Percentiles rank a stretch among this genome's conserved stretches.
Conservation (phyloP, 2,888 invertebrate genomes). For the Drosophila austrosaltans region DNA sequence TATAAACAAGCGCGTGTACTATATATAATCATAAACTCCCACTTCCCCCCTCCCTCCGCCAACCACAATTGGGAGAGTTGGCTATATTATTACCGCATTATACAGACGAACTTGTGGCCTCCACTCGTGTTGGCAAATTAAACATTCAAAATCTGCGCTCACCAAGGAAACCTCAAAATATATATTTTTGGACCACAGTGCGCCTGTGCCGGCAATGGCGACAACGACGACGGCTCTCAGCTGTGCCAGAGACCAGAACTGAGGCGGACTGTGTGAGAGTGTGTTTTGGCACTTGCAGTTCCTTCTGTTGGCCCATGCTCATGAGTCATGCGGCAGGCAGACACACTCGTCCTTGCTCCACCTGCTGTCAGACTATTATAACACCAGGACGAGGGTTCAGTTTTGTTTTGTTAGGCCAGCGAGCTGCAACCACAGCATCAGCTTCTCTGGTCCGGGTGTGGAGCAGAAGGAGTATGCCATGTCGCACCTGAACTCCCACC, state of each 20-base stretch:
- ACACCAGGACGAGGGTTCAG: conserved; percentile 46
- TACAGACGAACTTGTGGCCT: conserved; percentile 35
- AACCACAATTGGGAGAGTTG: not conserved
- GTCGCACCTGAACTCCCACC: conserved; percentile 34
- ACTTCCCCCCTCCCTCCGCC: conserved; percentile 13
- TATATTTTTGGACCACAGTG: conserved; percentile 47
- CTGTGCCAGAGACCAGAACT: conserved; percentile 34
- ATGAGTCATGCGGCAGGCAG: conserved; percentile 64
- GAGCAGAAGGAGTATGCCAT: conserved; percentile 41
- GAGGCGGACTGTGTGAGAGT: not conserved
- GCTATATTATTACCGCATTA: conserved; percentile 61
- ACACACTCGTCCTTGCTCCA: conserved; percentile 53
- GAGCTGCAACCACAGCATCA: conserved; percentile 59
- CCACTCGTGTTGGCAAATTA: conserved; percentile 48
- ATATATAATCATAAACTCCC: not conserved
- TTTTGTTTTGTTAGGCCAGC: conserved; percentile 68
- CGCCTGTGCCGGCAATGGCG: conserved; percentile 64
- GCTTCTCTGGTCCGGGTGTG: conserved; percentile 20
- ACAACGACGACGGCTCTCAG: conserved; percentile 45
- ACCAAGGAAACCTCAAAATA: conserved; percentile 1
- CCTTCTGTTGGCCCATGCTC: conserved; percentile 11
- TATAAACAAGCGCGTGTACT: not conserved
- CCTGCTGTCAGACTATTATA: conserved; percentile 36
- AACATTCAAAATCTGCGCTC: conserved; percentile 56
- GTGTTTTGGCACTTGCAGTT: conserved; percentile 53